phyloP scores from a whole-genome alignment of 1,140 invertebrate species.

The Homalodisca vitripennis region DNA sequence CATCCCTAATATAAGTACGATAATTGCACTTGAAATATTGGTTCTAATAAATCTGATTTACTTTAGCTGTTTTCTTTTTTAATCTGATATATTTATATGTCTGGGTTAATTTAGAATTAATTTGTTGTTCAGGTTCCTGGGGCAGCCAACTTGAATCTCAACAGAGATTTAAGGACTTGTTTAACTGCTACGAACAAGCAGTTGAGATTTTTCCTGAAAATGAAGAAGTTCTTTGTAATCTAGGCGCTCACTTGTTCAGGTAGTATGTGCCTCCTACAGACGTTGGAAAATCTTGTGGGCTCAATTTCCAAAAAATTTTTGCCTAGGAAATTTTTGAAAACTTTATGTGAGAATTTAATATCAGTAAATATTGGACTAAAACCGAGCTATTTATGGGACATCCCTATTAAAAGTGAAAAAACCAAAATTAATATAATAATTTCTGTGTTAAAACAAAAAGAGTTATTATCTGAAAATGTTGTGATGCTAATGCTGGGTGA shows the following conservation, averaged over 20 bases:
- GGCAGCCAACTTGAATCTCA: constrained; percentile 42
- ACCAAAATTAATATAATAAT: constrained; percentile 18
- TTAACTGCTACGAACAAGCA: constrained; percentile 50
- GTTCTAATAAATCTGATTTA: background rate
- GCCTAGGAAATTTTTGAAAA: constrained; percentile 21
- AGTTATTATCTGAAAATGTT: constrained; percentile 24
- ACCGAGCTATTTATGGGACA: constrained; percentile 41
- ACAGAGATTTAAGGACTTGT: constrained; percentile 43
- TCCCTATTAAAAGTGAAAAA: constrained; percentile 16
- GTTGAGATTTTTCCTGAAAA: constrained; percentile 47
- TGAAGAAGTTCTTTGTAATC: constrained; percentile 46
- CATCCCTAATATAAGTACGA: background rate
- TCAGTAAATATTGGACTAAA: constrained; percentile 37
- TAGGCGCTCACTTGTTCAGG: constrained; percentile 49
- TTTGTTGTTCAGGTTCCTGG: constrained; percentile 46
- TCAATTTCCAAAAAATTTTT: constrained; percentile 26
- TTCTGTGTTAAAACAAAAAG: constrained; percentile 26
- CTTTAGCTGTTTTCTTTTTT: background rate
- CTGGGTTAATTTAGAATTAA: background rate
- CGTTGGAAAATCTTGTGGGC: background rate
- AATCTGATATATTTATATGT: background rate
- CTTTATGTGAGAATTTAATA: constrained; percentile 34
- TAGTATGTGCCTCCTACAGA: constrained; percentile 36
- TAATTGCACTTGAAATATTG: background rate
- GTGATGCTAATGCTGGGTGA: constrained; percentile 26